Conservation (phyloP, 2,888 invertebrate genomes). For the Apamea monoglypha region DNA sequence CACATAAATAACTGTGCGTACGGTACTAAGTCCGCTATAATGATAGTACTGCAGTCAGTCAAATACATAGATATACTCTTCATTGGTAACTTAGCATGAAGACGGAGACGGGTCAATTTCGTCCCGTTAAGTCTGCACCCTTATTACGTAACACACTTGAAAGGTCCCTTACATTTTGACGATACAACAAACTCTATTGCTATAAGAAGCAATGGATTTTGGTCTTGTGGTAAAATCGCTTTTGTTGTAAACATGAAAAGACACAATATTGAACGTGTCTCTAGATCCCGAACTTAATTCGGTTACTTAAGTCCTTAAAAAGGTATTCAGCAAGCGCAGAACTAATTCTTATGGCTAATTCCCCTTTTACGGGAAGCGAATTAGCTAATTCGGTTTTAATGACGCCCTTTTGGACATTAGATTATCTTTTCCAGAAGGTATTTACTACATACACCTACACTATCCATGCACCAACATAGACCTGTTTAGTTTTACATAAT, state of each 20-base stretch:
- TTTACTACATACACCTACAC: background rate
- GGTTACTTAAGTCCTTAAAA: slow-evolving; percentile 15
- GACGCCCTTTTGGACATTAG: background rate
- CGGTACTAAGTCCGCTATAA: slow-evolving; percentile 48
- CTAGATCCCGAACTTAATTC: slow-evolving; percentile 18
- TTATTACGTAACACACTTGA: background rate
- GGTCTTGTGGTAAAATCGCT: background rate
- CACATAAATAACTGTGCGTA: slow-evolving; percentile 29
- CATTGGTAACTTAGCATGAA: slow-evolving; percentile 18
- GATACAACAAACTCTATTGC: background rate
- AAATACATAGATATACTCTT: slow-evolving; percentile 5
- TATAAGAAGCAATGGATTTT: background rate
- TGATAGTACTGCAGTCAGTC: slow-evolving; percentile 19
- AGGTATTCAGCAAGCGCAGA: background rate
- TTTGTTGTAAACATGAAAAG: background rate
- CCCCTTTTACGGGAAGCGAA: slow-evolving; percentile 23
- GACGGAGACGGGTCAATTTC: background rate
- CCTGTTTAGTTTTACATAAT: background rate
- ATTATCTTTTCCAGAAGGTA: background rate
- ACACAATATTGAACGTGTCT: background rate
- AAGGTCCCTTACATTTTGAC: background rate
- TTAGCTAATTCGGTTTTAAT: slow-evolving; percentile 14
- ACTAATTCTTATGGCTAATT: slow-evolving; percentile 9
- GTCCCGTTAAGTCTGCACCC: background rate
- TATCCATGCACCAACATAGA: background rate